Evolutionary conservation across 2,888 invertebrate genomes (phyloP).

Genomic region (Amphiduros pacificus): DNA sequence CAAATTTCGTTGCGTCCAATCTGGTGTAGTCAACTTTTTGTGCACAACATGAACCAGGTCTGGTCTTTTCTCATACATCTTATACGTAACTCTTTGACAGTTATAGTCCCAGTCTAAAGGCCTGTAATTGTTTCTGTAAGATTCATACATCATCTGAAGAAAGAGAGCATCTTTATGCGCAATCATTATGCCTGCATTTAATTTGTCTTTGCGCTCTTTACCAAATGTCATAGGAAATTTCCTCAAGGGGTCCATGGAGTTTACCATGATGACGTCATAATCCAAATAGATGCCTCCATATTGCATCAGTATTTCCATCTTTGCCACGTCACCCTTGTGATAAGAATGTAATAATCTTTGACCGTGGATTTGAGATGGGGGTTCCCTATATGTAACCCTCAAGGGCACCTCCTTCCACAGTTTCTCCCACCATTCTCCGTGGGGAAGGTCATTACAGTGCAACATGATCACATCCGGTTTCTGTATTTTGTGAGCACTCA

Average conservation of each 20-base stretch:
- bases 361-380: constrained; percentile 15
- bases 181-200: constrained; percentile 5
- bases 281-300: constrained; percentile 13
- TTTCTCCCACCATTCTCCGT: constrained; percentile 33
- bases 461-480: constrained; percentile 31
- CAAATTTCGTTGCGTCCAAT: not conserved
- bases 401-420: constrained; percentile 23
- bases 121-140: constrained; percentile 8
- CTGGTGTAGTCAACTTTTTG: not conserved
- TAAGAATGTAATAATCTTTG: constrained; percentile 6
- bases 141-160: not conserved
- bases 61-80: not conserved
- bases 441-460: constrained; percentile 32
- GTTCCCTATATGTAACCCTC: constrained; percentile 17
- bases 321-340: not conserved
- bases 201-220: not conserved
- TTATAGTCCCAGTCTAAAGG: constrained; percentile 6
- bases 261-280: constrained; percentile 6
- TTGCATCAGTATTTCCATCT: not conserved
- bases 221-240: constrained; percentile 4
- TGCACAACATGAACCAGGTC: constrained; percentile 3
- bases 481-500: constrained; percentile 30
- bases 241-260: not conserved
- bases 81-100: not conserved
- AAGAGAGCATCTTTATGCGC: not conserved